A percentile compares a stretch with the other conserved stretches of the same genome.
Evolutionary conservation across 2,888 invertebrate genomes (phyloP).

Genomic region (Acrocyrtus sp.): DNA sequence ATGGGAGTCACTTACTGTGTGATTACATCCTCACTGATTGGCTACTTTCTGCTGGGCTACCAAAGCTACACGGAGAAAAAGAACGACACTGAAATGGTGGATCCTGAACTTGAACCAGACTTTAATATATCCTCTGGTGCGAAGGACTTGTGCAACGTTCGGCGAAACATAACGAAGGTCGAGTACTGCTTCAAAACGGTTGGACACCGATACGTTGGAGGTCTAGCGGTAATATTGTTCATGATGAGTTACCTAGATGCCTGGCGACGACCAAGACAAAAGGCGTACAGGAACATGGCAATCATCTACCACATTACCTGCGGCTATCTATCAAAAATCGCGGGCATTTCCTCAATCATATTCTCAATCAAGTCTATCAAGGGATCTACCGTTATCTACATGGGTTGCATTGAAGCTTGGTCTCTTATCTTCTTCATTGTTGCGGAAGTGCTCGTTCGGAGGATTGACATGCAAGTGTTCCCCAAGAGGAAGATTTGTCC

Average conservation of each 20-base stretch:
- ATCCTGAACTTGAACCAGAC: too few relatives aligned
- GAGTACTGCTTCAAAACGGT: not conserved
- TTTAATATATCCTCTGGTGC: too few relatives aligned
- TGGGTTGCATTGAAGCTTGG: not conserved
- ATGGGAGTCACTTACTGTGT: conserved; percentile 3
- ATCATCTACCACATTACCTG: not conserved
- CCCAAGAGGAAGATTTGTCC: not conserved
- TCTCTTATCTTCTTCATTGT: not conserved
- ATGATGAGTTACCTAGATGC: conserved; percentile 9
- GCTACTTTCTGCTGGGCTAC: not conserved
- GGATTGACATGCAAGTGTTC: not conserved
- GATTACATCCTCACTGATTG: not conserved
- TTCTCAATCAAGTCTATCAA: not conserved
- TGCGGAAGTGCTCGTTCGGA: not conserved
- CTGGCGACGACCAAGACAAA: not conserved
- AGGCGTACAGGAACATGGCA: not conserved
- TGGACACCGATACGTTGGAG: conserved; percentile 1
- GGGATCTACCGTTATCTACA: not conserved
- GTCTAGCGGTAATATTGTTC: not conserved
- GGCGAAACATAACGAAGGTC: not conserved
- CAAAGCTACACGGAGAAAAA: not conserved
- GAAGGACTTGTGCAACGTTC: conserved; percentile 21
- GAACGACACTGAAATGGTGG: too few relatives aligned
- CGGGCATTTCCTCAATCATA: not conserved
- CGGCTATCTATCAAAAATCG: conserved; percentile 5